A percentile compares a stretch with the other conserved stretches of the same genome.
Conservation (phyloP, 2,113 vertebrate species). For the Myotis davidii region DNA sequence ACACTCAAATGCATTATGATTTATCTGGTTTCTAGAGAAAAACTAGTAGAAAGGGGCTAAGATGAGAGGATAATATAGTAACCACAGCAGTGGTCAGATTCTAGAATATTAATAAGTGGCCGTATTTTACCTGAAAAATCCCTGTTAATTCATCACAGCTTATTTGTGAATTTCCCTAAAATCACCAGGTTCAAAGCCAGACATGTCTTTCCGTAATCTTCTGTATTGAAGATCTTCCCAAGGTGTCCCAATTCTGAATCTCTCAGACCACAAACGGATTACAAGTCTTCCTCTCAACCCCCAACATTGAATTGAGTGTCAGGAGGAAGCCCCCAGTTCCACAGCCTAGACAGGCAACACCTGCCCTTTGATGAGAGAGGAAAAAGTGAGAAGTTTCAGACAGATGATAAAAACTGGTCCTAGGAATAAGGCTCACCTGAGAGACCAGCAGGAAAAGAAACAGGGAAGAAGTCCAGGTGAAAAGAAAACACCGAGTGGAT, state of each 20-base stretch:
- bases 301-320: neutral
- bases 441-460: neutral
- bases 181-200: neutral
- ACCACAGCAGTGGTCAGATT: neutral
- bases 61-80: neutral
- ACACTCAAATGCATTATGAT: neutral
- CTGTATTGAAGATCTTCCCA: neutral
- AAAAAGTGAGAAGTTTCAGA: neutral
- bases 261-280: neutral
- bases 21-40: slow-evolving; percentile 21
- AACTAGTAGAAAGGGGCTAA: neutral
- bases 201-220: neutral
- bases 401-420: neutral
- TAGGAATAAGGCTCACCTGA: neutral
- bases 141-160: neutral
- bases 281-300: neutral
- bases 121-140: neutral
- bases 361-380: neutral
- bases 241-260: neutral
- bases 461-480: neutral
- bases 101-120: neutral
- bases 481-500: neutral
- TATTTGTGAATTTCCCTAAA: neutral
- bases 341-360: neutral
- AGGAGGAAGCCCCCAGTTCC: neutral